Base-by-base conservation (phyloP, 2,797 vertebrate genomes). In the Pangasius mekongensis region DNA sequence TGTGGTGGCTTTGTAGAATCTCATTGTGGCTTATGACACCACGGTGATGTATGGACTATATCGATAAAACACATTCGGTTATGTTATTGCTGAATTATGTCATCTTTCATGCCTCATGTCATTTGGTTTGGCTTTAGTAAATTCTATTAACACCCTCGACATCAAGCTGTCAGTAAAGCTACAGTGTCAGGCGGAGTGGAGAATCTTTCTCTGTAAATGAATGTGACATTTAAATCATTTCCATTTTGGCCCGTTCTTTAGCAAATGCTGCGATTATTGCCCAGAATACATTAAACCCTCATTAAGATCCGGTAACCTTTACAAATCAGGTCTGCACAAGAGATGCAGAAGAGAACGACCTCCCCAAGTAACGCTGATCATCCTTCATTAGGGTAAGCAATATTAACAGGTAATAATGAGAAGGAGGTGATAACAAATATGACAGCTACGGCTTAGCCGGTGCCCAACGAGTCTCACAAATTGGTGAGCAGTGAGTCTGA, bases 161-260 rank as follows among this genome's bases (percentile, higher is more conserved):
- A 60, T 89, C 39, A 78, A 74, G 73, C 77, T 33, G 27, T 66
- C 47, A 83, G 49, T 52, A 13, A 62, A 66, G 47, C 88, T 27
- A 22, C 58, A 56, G 56, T 62, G 36, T 77, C 52, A 47, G 73
- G 86, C 78, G 36, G 39, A 81, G 84, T 78, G 80, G 49, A 76
- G 67, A 80, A 83, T 86, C 83, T 71, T 71, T 86, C 86, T 83
- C 66, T 86, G 67, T 87, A 85, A 93, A 92, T 88, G 77, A 90
- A 92, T 66, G 80, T 80, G 89, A 88, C 87, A 87, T 90, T 91
- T 93, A 81, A 87, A 85, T 91, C 56, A 78, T 88, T 77, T 86
- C 64, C 85, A 90, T 80, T 90, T 90, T 64, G 87, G 52, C 73
- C 81, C 33, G 47, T 87, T 89, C 82, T 33, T 69, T 69, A 16